Base-by-base conservation (phyloP, 2,797 vertebrate species). In the Rhinella marina region DNA sequence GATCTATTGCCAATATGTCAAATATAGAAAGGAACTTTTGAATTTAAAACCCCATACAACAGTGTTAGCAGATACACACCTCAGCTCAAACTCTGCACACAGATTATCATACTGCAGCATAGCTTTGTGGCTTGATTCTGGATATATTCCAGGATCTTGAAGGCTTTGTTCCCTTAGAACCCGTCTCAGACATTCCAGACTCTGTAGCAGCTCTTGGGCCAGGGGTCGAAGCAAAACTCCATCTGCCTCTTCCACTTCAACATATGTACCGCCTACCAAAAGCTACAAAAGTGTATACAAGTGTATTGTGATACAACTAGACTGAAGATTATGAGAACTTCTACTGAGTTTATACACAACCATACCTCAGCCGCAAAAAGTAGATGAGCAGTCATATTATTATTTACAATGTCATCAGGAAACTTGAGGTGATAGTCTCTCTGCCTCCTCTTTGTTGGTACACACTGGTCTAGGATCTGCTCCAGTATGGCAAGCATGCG, bases 391-490 rank as follows among this genome's bases (percentile, higher is more conserved):
- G 93, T 92, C 85, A 95, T 66, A 56, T 91, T 93, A 57, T 93
- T 93, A 61, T 92, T 93, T 19, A 93, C 88, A 62, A 94, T 91
- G 61, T 95, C 95, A 88, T 95, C 95, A 0, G 95, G 94, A 78
- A 95, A 95, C 82, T 95, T 95, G 85, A 93, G 86, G 25, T 93
- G 90, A 86, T 94, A 95, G 88, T 95, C 94, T 0, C 95, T 93
- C 87, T 91, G 92, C 84, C 92, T 90, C 23, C 94, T 90, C 89
- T 94, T 91, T 0, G 84, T 92, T 27, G 94, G 92, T 76, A 95
- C 94, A 90, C 92, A 94, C 57, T 93, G 93, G 14, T 95, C 92
- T 93, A 95, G 93, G 86, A 95, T 93, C 29, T 57, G 91, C 90
- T 94, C 93, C 81, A 95, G 90, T 27, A 94, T 76, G 0, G 91